phyloP scores from a whole-genome alignment of 1,140 invertebrate genomes.

The Nasonia giraulti region DNA sequence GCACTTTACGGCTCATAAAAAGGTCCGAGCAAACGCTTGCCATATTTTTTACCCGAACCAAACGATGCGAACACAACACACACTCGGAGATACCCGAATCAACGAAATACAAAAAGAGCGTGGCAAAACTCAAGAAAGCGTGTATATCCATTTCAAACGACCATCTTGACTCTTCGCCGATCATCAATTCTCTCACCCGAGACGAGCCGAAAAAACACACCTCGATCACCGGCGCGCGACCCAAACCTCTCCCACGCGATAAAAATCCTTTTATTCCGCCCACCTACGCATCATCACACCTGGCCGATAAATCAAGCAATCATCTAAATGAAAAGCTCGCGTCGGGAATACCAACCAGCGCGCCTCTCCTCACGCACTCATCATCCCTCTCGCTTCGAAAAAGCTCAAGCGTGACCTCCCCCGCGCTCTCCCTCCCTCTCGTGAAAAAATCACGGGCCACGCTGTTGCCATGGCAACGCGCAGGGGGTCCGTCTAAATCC shows the following conservation, averaged over 20 bases:
- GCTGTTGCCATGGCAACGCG: constrained; percentile 69
- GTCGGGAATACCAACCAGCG: constrained; percentile 6
- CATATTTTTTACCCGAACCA: background rate
- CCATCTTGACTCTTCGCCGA: background rate
- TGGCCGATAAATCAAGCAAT: constrained; percentile 44
- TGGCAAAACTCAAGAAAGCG: background rate
- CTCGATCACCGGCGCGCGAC: too few species aligned
- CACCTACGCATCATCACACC: background rate
- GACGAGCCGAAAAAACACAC: background rate
- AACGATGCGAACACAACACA: background rate
- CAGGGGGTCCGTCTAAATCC: constrained; percentile 67
- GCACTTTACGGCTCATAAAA: constrained; percentile 16
- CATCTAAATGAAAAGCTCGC: constrained; percentile 46
- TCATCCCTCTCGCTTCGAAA: background rate
- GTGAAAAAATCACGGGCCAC: constrained; percentile 22
- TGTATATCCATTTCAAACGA: background rate
- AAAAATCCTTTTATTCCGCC: background rate
- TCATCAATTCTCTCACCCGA: background rate
- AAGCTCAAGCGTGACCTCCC: background rate
- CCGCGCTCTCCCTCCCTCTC: background rate
- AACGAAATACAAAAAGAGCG: background rate
- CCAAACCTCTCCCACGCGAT: too few species aligned
- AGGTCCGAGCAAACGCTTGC: background rate
- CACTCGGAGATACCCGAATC: background rate
- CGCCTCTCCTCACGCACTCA: background rate